Evolutionary conservation across 2,113 vertebrate species (phyloP).

Genomic region (Gavialis gangeticus): DNA sequence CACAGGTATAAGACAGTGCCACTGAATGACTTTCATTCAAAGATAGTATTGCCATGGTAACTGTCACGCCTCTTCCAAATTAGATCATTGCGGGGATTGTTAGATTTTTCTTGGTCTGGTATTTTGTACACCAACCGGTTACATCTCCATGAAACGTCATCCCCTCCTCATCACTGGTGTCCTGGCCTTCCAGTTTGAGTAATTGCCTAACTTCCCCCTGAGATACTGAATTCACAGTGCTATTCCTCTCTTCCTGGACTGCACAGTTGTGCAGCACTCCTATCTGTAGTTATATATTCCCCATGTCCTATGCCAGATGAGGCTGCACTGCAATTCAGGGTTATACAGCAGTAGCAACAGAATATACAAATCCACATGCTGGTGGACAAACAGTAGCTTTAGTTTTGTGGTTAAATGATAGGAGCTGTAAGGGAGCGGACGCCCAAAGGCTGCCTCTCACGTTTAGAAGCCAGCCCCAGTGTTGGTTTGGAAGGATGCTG

Average conservation of each 20-base stretch:
- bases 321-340: not conserved
- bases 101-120: not conserved
- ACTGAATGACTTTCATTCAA: not conserved
- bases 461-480: not conserved
- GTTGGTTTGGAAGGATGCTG: not conserved
- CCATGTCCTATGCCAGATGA: not conserved
- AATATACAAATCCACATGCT: no score
- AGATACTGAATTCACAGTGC: not conserved
- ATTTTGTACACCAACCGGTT: not conserved
- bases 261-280: not conserved
- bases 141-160: not conserved
- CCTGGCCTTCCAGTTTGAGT: not conserved
- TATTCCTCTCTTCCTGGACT: not conserved
- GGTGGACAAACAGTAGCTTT: rapidly evolving
- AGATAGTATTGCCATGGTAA: not conserved
- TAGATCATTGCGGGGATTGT: not conserved
- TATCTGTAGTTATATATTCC: not conserved
- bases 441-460: not conserved
- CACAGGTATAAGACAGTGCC: not conserved
- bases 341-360: not conserved
- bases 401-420: not conserved
- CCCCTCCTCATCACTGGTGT: not conserved
- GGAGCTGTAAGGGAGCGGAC: no score
- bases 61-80: not conserved
- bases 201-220: not conserved